Conservation (phyloP, 2,888 invertebrate species). For the Neria commutata region DNA sequence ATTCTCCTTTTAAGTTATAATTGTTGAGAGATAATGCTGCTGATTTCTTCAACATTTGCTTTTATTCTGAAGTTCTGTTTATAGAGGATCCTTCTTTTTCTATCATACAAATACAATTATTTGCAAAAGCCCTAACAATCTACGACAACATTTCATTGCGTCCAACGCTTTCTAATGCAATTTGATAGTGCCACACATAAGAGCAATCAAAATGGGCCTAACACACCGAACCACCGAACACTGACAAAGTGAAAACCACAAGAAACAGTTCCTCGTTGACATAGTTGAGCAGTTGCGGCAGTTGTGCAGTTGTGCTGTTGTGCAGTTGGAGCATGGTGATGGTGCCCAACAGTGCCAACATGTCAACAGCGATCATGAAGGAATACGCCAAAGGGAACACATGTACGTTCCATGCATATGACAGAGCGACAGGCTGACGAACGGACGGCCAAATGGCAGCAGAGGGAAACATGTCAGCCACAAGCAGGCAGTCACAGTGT, state of each 20-base stretch:
- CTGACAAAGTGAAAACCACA: slow-evolving; percentile 7
- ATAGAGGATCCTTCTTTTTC: too few relatives aligned
- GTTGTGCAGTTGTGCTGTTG: background rate
- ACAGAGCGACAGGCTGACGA: too few relatives aligned
- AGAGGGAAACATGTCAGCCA: slow-evolving; percentile 51
- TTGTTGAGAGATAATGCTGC: too few relatives aligned
- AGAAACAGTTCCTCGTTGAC: slow-evolving; percentile 8
- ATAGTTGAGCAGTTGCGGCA: background rate
- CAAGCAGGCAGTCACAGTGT: slow-evolving; percentile 48
- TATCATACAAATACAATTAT: too few relatives aligned
- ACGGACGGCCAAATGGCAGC: slow-evolving; percentile 27
- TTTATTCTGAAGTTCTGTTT: too few relatives aligned
- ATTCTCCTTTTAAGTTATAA: too few relatives aligned
- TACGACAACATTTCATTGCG: too few relatives aligned
- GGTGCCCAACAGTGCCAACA: slow-evolving; percentile 8
- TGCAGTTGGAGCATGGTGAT: background rate
- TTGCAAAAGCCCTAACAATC: too few relatives aligned
- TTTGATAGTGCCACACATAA: background rate
- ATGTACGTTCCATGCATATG: too few relatives aligned
- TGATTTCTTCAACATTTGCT: too few relatives aligned
- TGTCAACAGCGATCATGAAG: slow-evolving; percentile 24
- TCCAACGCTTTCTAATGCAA: too few relatives aligned
- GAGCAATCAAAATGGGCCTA: background rate
- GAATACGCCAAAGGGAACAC: slow-evolving; percentile 14
- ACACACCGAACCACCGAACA: slow-evolving; percentile 16